Evolutionary conservation across 2,113 vertebrate species (phyloP).

Genomic region (Sylvilagus bachmani): DNA sequence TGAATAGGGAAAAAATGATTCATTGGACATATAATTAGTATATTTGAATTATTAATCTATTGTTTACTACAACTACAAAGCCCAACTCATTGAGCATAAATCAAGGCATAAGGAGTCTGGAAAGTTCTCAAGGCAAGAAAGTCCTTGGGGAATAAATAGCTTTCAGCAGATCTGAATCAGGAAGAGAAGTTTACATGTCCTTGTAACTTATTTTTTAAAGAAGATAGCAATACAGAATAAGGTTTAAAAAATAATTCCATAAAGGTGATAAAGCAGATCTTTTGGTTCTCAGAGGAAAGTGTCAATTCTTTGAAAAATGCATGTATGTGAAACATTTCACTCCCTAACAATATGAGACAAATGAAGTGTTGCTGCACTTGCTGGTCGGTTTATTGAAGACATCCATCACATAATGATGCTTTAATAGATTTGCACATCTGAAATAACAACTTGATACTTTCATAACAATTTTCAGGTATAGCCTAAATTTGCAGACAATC

Average conservation of each 20-base stretch:
- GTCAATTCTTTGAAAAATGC: constrained; percentile 33
- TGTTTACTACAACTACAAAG: constrained; percentile 27
- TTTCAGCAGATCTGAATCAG: neutral
- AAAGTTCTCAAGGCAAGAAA: neutral
- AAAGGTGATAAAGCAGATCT: neutral
- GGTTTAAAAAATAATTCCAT: neutral
- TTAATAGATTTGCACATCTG: constrained; percentile 33
- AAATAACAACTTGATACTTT: constrained; percentile 46
- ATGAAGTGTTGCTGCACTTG: neutral
- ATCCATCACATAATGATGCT: constrained; percentile 25
- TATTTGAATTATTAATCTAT: constrained; percentile 25
- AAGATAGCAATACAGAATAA: neutral
- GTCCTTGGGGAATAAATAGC: neutral
- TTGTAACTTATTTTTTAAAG: constrained; percentile 1
- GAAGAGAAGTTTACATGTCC: neutral
- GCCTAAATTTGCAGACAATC: constrained; percentile 12
- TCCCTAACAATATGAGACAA: constrained; percentile 20
- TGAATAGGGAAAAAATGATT: constrained; percentile 34
- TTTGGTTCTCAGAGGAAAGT: neutral
- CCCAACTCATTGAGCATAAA: neutral
- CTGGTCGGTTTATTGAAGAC: constrained; percentile 20
- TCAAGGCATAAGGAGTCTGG: neutral
- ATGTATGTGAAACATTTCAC: neutral
- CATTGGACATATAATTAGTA: neutral
- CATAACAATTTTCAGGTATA: constrained; percentile 33